Evolutionary conservation across 2,888 invertebrate genomes (phyloP).

Genomic region (Brenthis daphne): DNA sequence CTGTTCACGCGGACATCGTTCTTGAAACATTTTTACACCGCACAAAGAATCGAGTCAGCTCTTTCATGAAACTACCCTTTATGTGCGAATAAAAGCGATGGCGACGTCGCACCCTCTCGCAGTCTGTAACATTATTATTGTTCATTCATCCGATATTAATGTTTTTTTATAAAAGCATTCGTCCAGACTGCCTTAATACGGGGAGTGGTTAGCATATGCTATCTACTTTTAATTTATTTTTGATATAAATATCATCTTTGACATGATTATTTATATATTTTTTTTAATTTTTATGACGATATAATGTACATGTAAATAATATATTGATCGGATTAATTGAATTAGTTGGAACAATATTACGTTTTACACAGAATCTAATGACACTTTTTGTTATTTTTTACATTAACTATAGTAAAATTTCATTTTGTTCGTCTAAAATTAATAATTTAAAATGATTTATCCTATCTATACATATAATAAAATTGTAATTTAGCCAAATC

Average conservation of each 20-base stretch:
- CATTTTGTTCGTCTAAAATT: too few species aligned
- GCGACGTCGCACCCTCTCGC: conserved; percentile 42
- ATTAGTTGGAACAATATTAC: too few species aligned
- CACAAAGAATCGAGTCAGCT: conserved; percentile 28
- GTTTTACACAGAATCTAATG: too few species aligned
- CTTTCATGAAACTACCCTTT: conserved; percentile 37
- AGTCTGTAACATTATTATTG: conserved; percentile 51
- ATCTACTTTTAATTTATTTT: background rate
- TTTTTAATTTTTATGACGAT: background rate
- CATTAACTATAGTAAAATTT: too few species aligned
- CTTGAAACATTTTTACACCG: conserved; percentile 30
- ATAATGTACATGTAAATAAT: too few species aligned
- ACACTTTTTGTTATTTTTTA: too few species aligned
- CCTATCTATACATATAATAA: too few species aligned
- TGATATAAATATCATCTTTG: background rate
- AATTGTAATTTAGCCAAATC: too few species aligned
- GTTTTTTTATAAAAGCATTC: conserved; percentile 41
- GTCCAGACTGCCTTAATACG: background rate
- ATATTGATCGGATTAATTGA: too few species aligned
- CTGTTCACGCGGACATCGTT: conserved; percentile 26
- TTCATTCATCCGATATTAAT: conserved; percentile 54
- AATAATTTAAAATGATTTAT: too few species aligned
- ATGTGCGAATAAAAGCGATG: conserved; percentile 37
- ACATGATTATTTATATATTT: background rate
- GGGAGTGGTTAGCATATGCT: conserved; percentile 5